Conservation (phyloP, 2,797 vertebrate species). For the Dicrostonyx torquatus region DNA sequence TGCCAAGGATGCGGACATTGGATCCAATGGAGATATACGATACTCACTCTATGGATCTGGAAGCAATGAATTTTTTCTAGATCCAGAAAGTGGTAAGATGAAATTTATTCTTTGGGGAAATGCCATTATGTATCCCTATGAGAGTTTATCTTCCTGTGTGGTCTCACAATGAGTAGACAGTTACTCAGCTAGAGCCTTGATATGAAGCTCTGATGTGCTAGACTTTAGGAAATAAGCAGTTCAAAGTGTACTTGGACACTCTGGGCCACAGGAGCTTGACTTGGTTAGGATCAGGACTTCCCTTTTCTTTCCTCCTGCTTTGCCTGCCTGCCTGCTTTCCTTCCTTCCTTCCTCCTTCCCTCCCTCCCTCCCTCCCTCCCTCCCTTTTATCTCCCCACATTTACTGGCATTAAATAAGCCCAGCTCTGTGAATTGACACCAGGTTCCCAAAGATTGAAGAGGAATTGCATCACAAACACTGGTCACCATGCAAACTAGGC, state of each 20-base stretch:
- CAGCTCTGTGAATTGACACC: not conserved
- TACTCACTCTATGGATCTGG: conserved; percentile 93
- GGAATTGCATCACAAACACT: not conserved
- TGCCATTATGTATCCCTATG: conserved; percentile 6
- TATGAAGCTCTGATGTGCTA: not conserved
- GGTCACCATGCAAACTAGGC: not conserved
- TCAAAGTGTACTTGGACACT: not conserved
- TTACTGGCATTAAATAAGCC: not conserved
- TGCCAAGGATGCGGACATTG: conserved; percentile 93
- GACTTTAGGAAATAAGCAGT: not conserved
- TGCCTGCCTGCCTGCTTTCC: no score
- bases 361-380: not conserved
- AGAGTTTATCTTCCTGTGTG: not conserved
- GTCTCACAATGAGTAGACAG: not conserved
- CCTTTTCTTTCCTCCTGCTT: not conserved
- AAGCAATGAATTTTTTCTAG: conserved; percentile 93
- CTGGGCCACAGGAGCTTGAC: not conserved
- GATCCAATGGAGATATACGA: conserved; percentile 91
- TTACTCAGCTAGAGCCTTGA: not conserved
- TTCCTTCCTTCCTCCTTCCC: no score
- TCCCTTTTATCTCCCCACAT: not conserved
- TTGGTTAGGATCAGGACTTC: not conserved
- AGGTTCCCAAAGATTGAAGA: not conserved
- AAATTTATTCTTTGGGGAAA: conserved; percentile 53
- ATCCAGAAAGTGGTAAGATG: conserved; percentile 92